These are phyloP conservation scores for Alosa alosa DNA, from an alignment of 2,113 vertebrate genomes.

Conservation along the genomic window DNA sequence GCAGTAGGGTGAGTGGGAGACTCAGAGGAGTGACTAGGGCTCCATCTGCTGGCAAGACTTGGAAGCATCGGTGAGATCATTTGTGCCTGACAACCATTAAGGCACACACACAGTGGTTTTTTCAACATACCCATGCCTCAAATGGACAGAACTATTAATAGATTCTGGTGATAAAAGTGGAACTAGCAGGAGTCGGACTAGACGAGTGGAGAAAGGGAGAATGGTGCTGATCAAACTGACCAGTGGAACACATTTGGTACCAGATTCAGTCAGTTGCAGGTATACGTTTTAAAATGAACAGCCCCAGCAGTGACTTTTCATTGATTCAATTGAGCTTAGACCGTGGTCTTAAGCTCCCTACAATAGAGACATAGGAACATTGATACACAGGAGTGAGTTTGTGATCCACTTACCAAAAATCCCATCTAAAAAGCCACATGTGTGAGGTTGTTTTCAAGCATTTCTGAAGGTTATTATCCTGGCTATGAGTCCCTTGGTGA, in stretches of 20 bases:
- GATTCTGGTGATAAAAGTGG: background rate
- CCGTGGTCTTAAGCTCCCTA: too few species aligned
- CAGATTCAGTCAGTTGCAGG: background rate
- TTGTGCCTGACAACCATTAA: background rate
- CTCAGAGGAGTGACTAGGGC: background rate
- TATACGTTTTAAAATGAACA: too few species aligned
- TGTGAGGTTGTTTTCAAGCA: background rate
- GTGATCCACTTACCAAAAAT: too few species aligned
- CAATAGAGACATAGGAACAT: too few species aligned
- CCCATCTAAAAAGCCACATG: background rate
- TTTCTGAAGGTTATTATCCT: background rate
- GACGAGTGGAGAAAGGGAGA: background rate
- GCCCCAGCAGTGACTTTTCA: too few species aligned
- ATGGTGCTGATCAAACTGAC: background rate
- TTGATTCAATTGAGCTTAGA: too few species aligned
- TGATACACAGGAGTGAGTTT: too few species aligned
- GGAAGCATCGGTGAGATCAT: background rate
- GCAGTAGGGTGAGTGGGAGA: background rate
- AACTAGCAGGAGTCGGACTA: background rate
- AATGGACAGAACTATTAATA: background rate
- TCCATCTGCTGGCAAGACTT: conserved; percentile 26
- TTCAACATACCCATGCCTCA: background rate
- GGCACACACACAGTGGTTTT: background rate
- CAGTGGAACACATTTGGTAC: background rate
- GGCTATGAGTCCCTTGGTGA: background rate